Base-by-base conservation (phyloP, 1,140 invertebrate genomes). In the Brachionus asplanchnoidis region DNA sequence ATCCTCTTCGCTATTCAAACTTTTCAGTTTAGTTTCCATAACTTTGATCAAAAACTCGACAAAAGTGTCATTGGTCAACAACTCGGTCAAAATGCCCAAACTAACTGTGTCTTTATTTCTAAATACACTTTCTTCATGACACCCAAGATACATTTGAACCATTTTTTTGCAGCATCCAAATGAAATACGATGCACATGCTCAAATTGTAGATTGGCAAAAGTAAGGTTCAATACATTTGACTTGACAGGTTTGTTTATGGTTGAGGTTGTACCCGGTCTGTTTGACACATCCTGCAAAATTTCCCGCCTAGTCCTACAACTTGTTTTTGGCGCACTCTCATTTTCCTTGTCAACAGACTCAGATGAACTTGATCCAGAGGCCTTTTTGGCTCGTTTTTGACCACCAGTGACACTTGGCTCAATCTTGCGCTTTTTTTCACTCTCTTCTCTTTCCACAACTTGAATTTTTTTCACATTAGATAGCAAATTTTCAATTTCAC, bases 41-140 rank as follows among this genome's bases (percentile, higher is more conserved):
- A 77, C 73, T 50, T 77, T 77, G 28, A 77, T 77, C n/a, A 77
- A 46, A 77, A 77, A 77, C 14, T 77, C 73, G 17, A 77, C 46
- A 77, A 77, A 77, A 20, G 40, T 77, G 5, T 77, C 73, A 9
- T 77, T 77, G 23, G 73, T 50, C 4, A 77, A 20, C 44, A 77
- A 50, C 2, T 50, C 23, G 12, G 46, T 26, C 17, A 77, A 26
- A 50, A 46, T 26, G 14, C 20, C 26, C n/a, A 77, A 50, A 12
- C 20, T 14, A 20, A 26, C 53, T 8, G 44, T 23, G 9, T 36
- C 42, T 12, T 46, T 77, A 6, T 44, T 26, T 50, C 53, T 77
- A 28, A 77, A 50, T 3, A 77, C 6, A 14, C 23, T 46, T n/a
- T 23, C 46, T 1, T 77, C 73, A 50, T 77, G n/a, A n/a, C 42